These are phyloP conservation scores for Eristalis arbustorum DNA, from an alignment of 2,888 invertebrate species.

Conservation along the genomic window DNA sequence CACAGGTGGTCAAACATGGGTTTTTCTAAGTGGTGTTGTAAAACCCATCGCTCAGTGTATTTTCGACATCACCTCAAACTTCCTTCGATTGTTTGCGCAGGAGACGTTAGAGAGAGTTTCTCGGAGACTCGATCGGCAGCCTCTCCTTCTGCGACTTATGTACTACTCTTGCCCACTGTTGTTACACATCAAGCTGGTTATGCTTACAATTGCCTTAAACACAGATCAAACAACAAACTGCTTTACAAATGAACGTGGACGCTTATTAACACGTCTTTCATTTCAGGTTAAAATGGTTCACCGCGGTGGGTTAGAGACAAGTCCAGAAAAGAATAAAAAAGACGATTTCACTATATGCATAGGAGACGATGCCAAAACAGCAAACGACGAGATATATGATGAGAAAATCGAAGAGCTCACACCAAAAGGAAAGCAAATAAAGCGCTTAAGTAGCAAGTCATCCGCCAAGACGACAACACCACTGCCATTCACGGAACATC, in stretches of 20 bases:
- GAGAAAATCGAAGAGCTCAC: slow-evolving; percentile 35
- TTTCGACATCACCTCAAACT: too few relatives aligned
- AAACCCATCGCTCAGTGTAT: too few relatives aligned
- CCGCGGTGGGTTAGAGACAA: slow-evolving; percentile 71
- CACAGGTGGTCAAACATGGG: too few relatives aligned
- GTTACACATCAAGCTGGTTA: too few relatives aligned
- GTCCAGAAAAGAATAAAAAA: slow-evolving; percentile 61
- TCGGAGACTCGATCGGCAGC: too few relatives aligned
- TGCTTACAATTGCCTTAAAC: too few relatives aligned
- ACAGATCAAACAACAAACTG: background rate
- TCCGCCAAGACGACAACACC: slow-evolving; percentile 38
- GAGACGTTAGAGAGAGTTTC: too few relatives aligned
- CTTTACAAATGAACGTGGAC: background rate
- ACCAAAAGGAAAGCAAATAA: slow-evolving; percentile 53
- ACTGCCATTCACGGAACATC: slow-evolving; percentile 68
- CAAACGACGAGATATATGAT: slow-evolving; percentile 39
- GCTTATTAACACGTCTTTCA: slow-evolving; percentile 15
- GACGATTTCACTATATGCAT: slow-evolving; percentile 59
- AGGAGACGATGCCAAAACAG: slow-evolving; percentile 57
- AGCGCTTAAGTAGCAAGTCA: slow-evolving; percentile 38
- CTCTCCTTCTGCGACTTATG: too few relatives aligned
- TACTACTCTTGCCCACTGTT: too few relatives aligned
- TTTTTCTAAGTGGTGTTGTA: too few relatives aligned
- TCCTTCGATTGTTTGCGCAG: too few relatives aligned
- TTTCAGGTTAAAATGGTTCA: slow-evolving; percentile 74